Conservation (phyloP, 2,888 invertebrate species). For the Corythucha ciliata region DNA sequence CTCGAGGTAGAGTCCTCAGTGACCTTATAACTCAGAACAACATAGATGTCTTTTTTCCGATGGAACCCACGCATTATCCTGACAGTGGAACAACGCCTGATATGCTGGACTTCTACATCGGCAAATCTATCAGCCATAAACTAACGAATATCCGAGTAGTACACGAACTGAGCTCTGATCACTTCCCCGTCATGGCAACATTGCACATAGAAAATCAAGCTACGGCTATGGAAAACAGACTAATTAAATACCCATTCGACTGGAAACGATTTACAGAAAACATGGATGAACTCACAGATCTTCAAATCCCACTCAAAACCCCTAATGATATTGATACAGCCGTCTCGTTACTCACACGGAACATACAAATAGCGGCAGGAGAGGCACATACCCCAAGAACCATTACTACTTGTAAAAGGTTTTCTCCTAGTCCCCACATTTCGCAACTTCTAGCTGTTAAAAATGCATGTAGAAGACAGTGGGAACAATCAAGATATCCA, state of each 20-base stretch:
- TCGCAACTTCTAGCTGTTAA: neutral
- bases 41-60: conserved; percentile 8
- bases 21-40: conserved; percentile 1
- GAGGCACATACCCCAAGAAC: neutral
- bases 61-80: conserved; percentile 12
- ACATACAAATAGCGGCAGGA: conserved; percentile 3
- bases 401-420: neutral
- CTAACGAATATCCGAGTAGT: neutral
- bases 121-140: conserved; percentile 1
- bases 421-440: neutral
- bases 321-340: conserved; percentile 11
- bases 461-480: conserved; percentile 2
- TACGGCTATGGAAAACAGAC: neutral
- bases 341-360: neutral
- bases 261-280: neutral
- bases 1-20: conserved; percentile 1
- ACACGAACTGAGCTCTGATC: conserved; percentile 14
- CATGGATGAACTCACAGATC: conserved; percentile 1
- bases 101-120: conserved; percentile 11
- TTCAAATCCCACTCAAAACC: conserved; percentile 4
- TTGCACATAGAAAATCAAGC: neutral
- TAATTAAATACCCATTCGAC: conserved; percentile 9
- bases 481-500: conserved; percentile 9
- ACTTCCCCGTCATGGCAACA: conserved; percentile 1
- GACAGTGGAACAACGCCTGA: conserved; percentile 11